Conservation (phyloP, 2,888 invertebrate species). For the Dinocampus coccinellae region DNA sequence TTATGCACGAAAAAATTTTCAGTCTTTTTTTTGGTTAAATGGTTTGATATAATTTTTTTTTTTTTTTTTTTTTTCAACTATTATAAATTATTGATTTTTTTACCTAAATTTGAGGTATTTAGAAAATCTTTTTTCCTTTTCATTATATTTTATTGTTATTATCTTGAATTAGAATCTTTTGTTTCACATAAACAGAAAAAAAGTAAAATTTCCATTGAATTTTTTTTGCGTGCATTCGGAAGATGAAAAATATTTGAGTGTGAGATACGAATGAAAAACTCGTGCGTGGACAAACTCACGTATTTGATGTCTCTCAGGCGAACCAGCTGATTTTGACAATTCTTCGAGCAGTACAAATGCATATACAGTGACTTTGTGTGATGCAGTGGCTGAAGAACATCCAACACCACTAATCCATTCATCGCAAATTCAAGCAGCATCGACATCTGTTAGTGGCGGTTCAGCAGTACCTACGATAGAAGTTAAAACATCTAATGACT, state of each 20-base stretch:
- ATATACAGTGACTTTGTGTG: conserved; percentile 55
- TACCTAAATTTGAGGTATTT: too few relatives aligned
- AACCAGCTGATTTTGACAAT: conserved; percentile 57
- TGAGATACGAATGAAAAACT: conserved; percentile 11
- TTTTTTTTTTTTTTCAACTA: neutral
- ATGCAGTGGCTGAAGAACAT: conserved; percentile 53
- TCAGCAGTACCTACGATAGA: conserved; percentile 24
- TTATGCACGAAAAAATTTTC: neutral
- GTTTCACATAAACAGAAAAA: neutral
- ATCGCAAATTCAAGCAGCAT: conserved; percentile 37
- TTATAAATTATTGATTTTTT: too few relatives aligned
- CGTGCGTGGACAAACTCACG: neutral
- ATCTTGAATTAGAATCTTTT: neutral
- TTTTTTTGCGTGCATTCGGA: conserved; percentile 12
- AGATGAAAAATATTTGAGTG: neutral
- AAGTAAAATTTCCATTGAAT: neutral
- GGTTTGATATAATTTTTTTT: neutral
- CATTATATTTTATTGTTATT: neutral
- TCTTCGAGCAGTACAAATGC: conserved; percentile 59
- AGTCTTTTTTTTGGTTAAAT: neutral
- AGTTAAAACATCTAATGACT: conserved; percentile 42
- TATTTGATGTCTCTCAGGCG: conserved; percentile 50
- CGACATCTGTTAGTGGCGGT: conserved; percentile 24
- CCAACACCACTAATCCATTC: conserved; percentile 50
- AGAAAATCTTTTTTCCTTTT: too few relatives aligned